Conservation (phyloP, 2,113 vertebrate species). For the Malurus cyaneus region DNA sequence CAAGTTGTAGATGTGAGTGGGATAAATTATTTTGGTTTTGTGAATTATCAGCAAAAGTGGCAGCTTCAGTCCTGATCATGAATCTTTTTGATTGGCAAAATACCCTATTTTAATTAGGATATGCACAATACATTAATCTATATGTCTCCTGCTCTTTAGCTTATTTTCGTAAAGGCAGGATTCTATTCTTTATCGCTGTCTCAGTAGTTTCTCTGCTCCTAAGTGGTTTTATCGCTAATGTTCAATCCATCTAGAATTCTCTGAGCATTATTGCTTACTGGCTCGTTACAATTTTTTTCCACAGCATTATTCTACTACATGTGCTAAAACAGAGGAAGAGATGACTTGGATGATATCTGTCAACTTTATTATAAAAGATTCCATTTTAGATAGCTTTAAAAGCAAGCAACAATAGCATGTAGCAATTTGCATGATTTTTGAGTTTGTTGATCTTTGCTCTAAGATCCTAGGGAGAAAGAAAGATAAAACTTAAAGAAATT, state of each 20-base stretch:
- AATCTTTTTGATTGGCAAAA: conserved; percentile 7
- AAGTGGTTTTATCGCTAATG: background rate
- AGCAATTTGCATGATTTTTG: conserved; percentile 36
- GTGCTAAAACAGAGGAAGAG: background rate
- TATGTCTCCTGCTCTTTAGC: background rate
- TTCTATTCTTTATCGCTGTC: background rate
- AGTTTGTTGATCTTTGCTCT: conserved; percentile 36
- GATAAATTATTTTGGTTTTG: background rate
- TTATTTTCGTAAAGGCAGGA: background rate
- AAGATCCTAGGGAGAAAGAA: background rate
- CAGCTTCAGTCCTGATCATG: background rate
- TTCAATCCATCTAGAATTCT: background rate
- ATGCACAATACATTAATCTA: background rate
- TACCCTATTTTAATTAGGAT: background rate
- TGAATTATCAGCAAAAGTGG: background rate
- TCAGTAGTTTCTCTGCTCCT: background rate
- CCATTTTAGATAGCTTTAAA: conserved; percentile 25
- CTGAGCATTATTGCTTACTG: background rate
- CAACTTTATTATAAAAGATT: background rate
- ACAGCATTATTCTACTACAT: background rate
- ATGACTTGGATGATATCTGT: background rate
- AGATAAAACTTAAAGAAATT: background rate
- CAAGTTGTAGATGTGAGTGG: background rate
- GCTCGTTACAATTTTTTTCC: background rate
- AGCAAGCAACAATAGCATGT: conserved; percentile 14